Evolutionary conservation across 2,888 invertebrate species (phyloP).

Genomic region (Laothoe populi): DNA sequence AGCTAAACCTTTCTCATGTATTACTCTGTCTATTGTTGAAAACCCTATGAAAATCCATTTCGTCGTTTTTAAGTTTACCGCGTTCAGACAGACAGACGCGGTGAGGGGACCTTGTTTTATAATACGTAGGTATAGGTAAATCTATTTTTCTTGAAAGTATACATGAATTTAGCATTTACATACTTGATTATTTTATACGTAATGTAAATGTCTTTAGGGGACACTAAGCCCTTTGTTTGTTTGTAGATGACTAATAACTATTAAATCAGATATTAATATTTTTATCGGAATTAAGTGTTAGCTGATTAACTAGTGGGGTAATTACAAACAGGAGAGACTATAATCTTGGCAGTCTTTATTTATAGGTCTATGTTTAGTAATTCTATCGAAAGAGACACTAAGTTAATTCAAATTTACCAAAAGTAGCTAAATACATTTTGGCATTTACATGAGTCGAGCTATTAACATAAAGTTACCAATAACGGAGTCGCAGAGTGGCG

Average conservation of each 20-base stretch:
- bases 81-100: no score
- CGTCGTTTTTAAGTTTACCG: no score
- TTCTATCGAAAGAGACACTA: slow-evolving; percentile 29
- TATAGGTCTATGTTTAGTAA: neutral
- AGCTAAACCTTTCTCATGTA: no score
- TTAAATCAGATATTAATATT: neutral
- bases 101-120: no score
- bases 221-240: no score
- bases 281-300: neutral
- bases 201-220: no score
- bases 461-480: slow-evolving; percentile 28
- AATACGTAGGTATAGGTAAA: no score
- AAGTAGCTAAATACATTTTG: slow-evolving; percentile 26
- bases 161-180: no score
- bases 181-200: no score
- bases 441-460: slow-evolving; percentile 29
- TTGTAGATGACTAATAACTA: neutral
- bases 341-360: slow-evolving; percentile 6
- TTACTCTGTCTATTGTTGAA: no score
- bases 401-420: slow-evolving; percentile 33
- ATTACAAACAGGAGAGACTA: neutral
- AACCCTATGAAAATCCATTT: no score
- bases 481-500: slow-evolving; percentile 24
- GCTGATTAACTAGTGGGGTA: neutral
- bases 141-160: no score